Evolutionary conservation across 2,888 invertebrate genomes (phyloP).

Genomic region (Perizoma affinitatum): DNA sequence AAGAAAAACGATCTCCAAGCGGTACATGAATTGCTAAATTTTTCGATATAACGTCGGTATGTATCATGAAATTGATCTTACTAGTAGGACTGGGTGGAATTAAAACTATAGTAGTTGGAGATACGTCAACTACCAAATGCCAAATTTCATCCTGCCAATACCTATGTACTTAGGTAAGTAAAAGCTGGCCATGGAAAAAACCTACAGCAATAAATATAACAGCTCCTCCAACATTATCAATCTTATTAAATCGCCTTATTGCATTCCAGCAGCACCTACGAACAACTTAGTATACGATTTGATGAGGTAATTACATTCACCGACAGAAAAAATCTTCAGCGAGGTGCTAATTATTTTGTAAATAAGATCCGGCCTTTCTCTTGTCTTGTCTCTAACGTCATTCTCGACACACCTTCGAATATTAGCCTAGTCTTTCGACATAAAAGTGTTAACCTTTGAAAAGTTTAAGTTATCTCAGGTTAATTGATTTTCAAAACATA

Average conservation of each 20-base stretch:
- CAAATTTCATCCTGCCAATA: no score
- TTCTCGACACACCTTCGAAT: slow-evolving; percentile 14
- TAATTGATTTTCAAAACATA: slow-evolving; percentile 21
- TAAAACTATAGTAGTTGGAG: no score
- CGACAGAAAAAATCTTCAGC: slow-evolving; percentile 19
- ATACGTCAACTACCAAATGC: no score
- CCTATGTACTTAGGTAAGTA: no score
- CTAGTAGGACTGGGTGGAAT: no score
- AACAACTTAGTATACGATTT: slow-evolving; percentile 4
- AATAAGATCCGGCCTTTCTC: slow-evolving; percentile 41
- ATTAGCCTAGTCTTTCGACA: slow-evolving; percentile 4
- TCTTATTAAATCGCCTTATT: slow-evolving; percentile 7
- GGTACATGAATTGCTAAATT: no score
- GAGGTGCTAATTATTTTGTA: slow-evolving; percentile 39
- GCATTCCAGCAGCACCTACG: slow-evolving; percentile 13
- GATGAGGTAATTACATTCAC: slow-evolving; percentile 34
- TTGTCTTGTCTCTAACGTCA: slow-evolving; percentile 31
- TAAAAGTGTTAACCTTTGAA: slow-evolving; percentile 6
- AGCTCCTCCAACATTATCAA: slow-evolving; percentile 8
- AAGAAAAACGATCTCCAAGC: no score
- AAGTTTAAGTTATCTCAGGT: slow-evolving; percentile 6
- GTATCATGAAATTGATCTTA: no score
- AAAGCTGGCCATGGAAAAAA: slow-evolving; percentile 1
- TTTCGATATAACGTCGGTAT: no score
- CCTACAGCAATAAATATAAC: slow-evolving; percentile 2